Evolutionary conservation across 2,888 invertebrate species (phyloP), one percentile per base, ranked within the genome.

Genomic region (Hydroisotoma schaefferi): DNA sequence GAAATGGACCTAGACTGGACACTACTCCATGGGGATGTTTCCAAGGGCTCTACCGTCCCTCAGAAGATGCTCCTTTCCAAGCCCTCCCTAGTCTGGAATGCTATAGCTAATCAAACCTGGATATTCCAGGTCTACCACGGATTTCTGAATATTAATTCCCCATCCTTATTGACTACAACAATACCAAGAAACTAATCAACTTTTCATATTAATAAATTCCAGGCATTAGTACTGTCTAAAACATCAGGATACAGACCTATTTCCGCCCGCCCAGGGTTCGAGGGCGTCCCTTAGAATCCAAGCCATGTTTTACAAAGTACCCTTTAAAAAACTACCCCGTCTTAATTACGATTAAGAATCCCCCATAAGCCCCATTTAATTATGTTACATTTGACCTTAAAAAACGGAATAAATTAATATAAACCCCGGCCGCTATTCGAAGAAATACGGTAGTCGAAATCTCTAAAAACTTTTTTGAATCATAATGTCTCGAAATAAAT

Each of bases 1-100:
- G 65, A 65, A 59, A 65, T 65, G 63, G 63, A 68, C 38, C 25
- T 68, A 20, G 58, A 68, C 3, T 68, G 65, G 65, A 51, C 65
- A 1, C 2, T 63, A 6, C 25, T 68, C 0, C 68, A 68, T 18
- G 44, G 62, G 28, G 57, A 65, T 29, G 25, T 61, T n/a, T 40
- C 46, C 25, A 58, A 65, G 56, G 55, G 56, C 8, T 15, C 52
- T 22, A 40, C 48, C 12, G 46, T 63, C 10, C 46, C 68, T 3
- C 22, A 47, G 12, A 63, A 68, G 10, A 40, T 68, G 5, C 15
- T 68, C 33, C 51, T 46, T 12, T 59, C 57, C 1, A 49, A 54
- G 4, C 59, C 59, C n/a, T 61, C 51, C 3, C 52, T 68, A 33
- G 55, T 65, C 22, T 60, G 60, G 54, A 55, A 63, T 28, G n/a